Base-by-base conservation (phyloP, 2,113 vertebrate genomes). In the Nerophis lumbriciformis region DNA sequence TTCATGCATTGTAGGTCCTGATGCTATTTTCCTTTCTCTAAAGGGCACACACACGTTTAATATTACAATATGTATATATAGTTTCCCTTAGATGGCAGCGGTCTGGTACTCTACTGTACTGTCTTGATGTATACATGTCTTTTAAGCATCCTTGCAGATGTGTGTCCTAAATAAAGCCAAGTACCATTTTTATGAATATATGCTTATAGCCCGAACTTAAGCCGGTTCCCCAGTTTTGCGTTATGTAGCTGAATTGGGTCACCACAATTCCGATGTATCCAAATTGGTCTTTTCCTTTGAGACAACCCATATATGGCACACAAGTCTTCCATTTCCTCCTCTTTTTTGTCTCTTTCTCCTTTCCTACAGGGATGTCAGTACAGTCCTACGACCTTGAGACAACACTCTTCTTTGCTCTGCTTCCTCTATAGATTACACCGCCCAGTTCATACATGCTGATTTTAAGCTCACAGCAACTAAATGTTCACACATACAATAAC, bases 281-380 rank as follows among this genome's bases (percentile, higher is more conserved):
- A 83, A 87, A 85, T 85, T 74, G 73, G 79, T 82, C 72, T 77
- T 79, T 81, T 86, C 87, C 82, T 83, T 69, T 71, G 85, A 84
- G 87, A 87, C 77, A 0, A 60, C 83, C 74, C 84, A 75, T 81
- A 85, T 84, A 82, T 82, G 85, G 78, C 80, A 82, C 78, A 57
- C 69, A 55, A 77, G 78, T 72, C 74, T 71, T 79, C 79, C 61
- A 76, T 79, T 84, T 85, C 81, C 78, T 79, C 48, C 48, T 65
- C 68, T 80, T 63, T 81, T 68, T 59, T 48, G 59, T 71, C 54
- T 70, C 42, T 61, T 58, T 72, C 62, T 75, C 65, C 69, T 55
- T 73, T 49, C 61, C 66, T 19, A 52, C 66, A 72, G 68, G 42
- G 38, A 63, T 57, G 59, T 54, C 66, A 73, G 61, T 61, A 11